Percentiles rank a stretch among this genome's conserved stretches.
Evolutionary conservation across 2,888 invertebrate species (phyloP).

Genomic region (Cephus pygmeus): DNA sequence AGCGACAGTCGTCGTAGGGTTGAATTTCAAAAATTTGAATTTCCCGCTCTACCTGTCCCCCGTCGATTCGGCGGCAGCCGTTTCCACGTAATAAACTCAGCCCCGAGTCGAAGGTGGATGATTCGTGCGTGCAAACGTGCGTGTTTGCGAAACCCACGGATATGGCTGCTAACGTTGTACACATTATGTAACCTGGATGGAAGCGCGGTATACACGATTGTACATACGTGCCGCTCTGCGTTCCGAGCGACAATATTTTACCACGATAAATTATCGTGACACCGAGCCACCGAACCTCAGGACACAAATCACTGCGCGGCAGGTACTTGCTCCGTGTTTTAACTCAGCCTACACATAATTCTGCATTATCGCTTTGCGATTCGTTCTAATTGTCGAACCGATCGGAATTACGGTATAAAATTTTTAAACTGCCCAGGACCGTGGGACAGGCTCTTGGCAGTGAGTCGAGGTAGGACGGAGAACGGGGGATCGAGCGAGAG

Average conservation of each 20-base stretch:
- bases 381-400: constrained; percentile 47
- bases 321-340: constrained; percentile 37
- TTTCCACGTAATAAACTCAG: not conserved
- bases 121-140: not conserved
- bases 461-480: not conserved
- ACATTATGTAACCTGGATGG: not conserved
- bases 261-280: constrained; percentile 54
- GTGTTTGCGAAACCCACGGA: not conserved
- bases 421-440: not conserved
- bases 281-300: constrained; percentile 26
- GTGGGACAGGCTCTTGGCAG: not conserved
- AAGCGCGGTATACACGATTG: not conserved
- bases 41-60: not conserved
- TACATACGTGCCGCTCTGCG: not conserved
- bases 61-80: not conserved
- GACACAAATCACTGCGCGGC: constrained; percentile 28
- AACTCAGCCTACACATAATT: constrained; percentile 49
- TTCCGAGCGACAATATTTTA: constrained; percentile 49
- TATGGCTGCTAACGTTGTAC: not conserved
- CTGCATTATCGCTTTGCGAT: constrained; percentile 45
- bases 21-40: not conserved
- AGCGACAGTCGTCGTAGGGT: not conserved
- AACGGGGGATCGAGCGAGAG: not conserved
- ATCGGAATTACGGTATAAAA: not conserved
- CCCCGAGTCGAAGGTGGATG: not conserved